These are phyloP conservation scores for Xenopus borealis DNA, from an alignment of 2,113 vertebrate genomes.

Conservation along the genomic window DNA sequence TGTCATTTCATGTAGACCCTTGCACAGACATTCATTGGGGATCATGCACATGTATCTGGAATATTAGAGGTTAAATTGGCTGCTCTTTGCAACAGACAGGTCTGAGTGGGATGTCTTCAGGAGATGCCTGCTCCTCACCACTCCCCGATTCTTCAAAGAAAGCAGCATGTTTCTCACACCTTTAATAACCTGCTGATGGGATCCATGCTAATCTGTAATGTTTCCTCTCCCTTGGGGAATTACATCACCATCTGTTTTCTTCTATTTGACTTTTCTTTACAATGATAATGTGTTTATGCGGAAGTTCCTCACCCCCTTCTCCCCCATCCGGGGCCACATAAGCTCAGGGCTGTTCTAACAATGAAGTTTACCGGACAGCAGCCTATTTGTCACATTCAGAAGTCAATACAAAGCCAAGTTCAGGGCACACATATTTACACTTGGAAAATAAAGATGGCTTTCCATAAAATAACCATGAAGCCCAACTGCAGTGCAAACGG, in stretches of 20 bases:
- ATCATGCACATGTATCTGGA: too few species aligned
- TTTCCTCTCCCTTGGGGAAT: slow-evolving; percentile 49
- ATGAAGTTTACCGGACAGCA: too few species aligned
- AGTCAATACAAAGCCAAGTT: too few species aligned
- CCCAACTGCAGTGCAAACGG: background rate
- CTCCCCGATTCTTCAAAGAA: slow-evolving; percentile 18
- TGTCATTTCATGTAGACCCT: too few species aligned
- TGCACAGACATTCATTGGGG: too few species aligned
- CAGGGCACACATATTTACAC: too few species aligned
- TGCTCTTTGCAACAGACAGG: slow-evolving; percentile 20
- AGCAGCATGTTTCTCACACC: slow-evolving; percentile 28
- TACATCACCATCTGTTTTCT: slow-evolving; percentile 58
- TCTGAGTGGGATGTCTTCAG: slow-evolving; percentile 22
- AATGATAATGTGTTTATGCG: slow-evolving; percentile 41
- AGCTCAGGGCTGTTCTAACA: too few species aligned
- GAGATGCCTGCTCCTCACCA: slow-evolving; percentile 29
- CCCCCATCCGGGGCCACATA: too few species aligned
- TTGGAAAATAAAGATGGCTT: too few species aligned
- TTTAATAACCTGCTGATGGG: slow-evolving; percentile 45
- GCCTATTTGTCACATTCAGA: too few species aligned
- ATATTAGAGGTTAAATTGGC: background rate
- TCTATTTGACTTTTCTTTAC: slow-evolving; percentile 42
- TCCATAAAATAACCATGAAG: too few species aligned
- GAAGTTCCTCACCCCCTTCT: background rate
- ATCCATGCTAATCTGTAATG: slow-evolving; percentile 40